Conservation (phyloP, 2,113 vertebrate species). For the Oriolus oriolus region DNA sequence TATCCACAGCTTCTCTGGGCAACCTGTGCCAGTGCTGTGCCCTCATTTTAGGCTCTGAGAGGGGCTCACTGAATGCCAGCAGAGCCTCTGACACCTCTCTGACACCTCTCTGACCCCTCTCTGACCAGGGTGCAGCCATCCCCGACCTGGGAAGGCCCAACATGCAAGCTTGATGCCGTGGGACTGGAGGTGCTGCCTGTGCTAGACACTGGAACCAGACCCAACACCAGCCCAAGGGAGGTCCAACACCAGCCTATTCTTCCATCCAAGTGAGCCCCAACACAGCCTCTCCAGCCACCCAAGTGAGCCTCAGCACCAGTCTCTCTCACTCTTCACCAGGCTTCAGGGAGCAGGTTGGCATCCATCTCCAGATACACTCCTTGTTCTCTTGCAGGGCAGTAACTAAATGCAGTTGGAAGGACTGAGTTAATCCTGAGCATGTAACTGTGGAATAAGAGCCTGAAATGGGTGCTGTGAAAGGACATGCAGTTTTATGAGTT, state of each 20-base stretch:
- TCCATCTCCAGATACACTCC: background rate
- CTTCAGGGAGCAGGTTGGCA: background rate
- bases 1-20: background rate
- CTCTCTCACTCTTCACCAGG: accelerated
- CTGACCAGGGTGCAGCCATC: background rate
- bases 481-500: background rate
- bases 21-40: background rate
- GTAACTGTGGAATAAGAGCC: background rate
- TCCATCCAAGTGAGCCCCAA: no score
- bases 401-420: background rate
- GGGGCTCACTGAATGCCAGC: background rate
- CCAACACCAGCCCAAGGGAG: background rate
- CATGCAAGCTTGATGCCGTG: background rate
- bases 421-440: background rate
- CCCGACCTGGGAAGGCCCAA: background rate
- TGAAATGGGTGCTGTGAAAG: background rate
- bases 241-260: background rate
- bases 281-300: background rate
- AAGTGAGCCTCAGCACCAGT: background rate
- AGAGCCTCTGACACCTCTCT: background rate
- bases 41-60: background rate
- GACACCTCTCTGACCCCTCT: no score
- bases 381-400: background rate
- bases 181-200: background rate
- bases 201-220: no score